Conservation (phyloP, 2,888 invertebrate species). For the Schizotus pectinicornis region DNA sequence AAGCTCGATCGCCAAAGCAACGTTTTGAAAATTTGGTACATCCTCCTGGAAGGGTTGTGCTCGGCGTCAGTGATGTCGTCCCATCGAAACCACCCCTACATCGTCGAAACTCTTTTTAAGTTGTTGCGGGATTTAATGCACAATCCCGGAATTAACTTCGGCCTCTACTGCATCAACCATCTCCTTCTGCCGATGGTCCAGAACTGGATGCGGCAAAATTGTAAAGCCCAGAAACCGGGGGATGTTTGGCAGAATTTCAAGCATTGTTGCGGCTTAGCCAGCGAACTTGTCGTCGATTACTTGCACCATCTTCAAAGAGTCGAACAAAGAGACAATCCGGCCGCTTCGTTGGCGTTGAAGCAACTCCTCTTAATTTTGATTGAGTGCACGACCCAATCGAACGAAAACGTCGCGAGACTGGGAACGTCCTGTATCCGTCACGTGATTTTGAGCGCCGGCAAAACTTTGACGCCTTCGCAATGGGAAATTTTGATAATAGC, state of each 20-base stretch:
- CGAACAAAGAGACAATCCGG: slow-evolving; percentile 60
- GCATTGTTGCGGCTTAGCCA: slow-evolving; percentile 92
- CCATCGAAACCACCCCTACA: slow-evolving; percentile 77
- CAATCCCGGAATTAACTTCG: slow-evolving; percentile 87
- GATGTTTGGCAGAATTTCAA: slow-evolving; percentile 90
- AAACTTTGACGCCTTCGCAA: slow-evolving; percentile 79
- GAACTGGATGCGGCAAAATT: slow-evolving; percentile 81
- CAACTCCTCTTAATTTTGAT: slow-evolving; percentile 85
- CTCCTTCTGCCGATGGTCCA: slow-evolving; percentile 90
- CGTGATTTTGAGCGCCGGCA: slow-evolving; percentile 82
- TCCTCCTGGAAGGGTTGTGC: slow-evolving; percentile 85
- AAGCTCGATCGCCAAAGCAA: slow-evolving; percentile 81
- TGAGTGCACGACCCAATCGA: slow-evolving; percentile 89
- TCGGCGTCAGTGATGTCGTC: slow-evolving; percentile 83
- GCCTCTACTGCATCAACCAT: slow-evolving; percentile 91
- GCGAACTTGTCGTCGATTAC: slow-evolving; percentile 88
- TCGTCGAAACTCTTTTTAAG: slow-evolving; percentile 87
- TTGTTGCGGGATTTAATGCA: slow-evolving; percentile 77
- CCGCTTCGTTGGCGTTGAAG: slow-evolving; percentile 80
- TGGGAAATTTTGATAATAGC: slow-evolving; percentile 87
- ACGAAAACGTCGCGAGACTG: slow-evolving; percentile 87
- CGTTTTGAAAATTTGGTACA: slow-evolving; percentile 88
- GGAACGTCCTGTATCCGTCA: slow-evolving; percentile 92
- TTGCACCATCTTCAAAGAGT: slow-evolving; percentile 71
- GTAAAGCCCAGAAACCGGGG: slow-evolving; percentile 71